Evolutionary conservation across 2,113 vertebrate species (phyloP).

Genomic region (Pipra filicauda): DNA sequence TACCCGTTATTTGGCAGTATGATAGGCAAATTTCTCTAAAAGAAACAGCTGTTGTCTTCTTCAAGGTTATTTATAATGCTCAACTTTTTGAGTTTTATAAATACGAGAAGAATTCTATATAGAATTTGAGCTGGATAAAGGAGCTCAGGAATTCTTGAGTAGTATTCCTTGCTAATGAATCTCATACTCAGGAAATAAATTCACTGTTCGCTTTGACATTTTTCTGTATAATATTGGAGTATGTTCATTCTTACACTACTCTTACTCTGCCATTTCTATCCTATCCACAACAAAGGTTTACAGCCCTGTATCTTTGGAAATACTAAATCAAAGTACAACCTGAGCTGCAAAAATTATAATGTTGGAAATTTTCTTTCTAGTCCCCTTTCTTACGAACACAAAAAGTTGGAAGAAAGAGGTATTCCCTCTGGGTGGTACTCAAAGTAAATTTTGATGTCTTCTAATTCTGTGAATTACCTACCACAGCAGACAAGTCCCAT

Average conservation of each 20-base stretch:
- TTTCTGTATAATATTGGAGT: background rate
- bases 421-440: background rate
- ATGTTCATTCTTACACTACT: background rate
- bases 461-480: conserved; percentile 30
- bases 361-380: conserved; percentile 31
- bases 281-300: background rate
- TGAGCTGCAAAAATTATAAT: conserved; percentile 1
- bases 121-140: background rate
- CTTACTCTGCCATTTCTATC: background rate
- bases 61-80: background rate
- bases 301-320: background rate
- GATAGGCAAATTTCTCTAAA: background rate
- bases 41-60: background rate
- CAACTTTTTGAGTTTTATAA: background rate
- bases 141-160: background rate
- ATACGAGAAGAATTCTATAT: background rate
- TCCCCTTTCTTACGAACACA: background rate
- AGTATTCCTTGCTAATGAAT: background rate
- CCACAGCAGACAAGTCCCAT: conserved; percentile 23
- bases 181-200: background rate
- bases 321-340: background rate
- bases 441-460: conserved; percentile 45
- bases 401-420: background rate
- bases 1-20: background rate
- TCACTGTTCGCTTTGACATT: background rate